Evolutionary conservation across 37 sponge, comb jelly and placozoan genomes (phyloP), one percentile per base, ranked within the genome.

Genomic region (Spongilla lacustris): DNA sequence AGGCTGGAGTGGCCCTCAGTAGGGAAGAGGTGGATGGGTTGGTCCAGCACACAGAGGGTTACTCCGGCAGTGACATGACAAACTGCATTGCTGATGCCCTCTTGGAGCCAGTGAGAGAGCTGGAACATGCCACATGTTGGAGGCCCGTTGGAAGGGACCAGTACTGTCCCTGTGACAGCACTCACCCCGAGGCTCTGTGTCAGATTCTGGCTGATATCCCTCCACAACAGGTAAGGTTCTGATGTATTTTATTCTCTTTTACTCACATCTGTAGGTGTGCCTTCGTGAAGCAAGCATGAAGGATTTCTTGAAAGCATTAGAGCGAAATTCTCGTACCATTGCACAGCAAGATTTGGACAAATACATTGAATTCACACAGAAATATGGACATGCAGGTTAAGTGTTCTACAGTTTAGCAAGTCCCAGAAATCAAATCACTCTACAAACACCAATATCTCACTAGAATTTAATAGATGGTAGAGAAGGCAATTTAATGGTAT

Each of bases 1-100:
- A 49, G n/a, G 41, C 71, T 22, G 35, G 77, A 10, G 48, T 36
- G 14, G 21, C 48, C 8, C 38, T 93, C 32, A 72, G 78, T 73
- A 87, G 87, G 12, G 66, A 58, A 14, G 97, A 94, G 10, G 87
- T 86, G 88, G 87, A 87, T 37, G 29, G 67, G 67, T 77, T 96
- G 41, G 88, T 77, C 27, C 48, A 29, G 6, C 50, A 68, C 9
- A 89, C 90, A 23, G 97, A 87, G 34, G 90, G 94, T 8, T 97
- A 83, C 84, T 85, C 89, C 69, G 95, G 97, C 68, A 94, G 95
- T 81, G 97, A 97, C 49, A 79, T 97, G 24, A 87, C 90, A n/a
- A 83, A 79, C 13, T 81, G 76, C 41, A 77, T 77, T 21, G 82
- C 90, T 67, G 96, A 95, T 79, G 96, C 96, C 36, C 23, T 89